A percentile compares a stretch with the other conserved stretches of the same genome.
Conservation (phyloP, 2,113 vertebrate species). For the Atherinomorus stipes region DNA sequence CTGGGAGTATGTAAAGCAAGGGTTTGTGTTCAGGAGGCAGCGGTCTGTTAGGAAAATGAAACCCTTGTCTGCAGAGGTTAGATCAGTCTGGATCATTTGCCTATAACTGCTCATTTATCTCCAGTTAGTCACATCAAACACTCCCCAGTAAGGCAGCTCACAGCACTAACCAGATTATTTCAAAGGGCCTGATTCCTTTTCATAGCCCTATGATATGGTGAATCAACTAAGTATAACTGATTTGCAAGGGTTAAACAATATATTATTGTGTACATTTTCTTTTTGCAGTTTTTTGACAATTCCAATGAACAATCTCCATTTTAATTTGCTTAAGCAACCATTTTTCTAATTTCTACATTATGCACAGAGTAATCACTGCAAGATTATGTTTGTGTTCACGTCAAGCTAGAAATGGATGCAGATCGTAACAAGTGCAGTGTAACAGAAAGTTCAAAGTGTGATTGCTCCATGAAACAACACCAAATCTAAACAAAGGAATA, state of each 20-base stretch:
- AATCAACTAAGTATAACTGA: not conserved
- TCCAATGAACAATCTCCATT: not conserved
- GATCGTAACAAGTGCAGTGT: not conserved
- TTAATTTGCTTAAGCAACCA: not conserved
- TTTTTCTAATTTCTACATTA: not conserved
- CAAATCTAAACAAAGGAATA: slow-evolving; percentile 32
- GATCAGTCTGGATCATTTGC: slow-evolving; percentile 68
- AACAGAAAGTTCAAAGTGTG: not conserved
- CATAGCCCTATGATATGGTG: not conserved
- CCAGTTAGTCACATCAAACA: slow-evolving; percentile 37
- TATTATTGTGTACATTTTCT: no score
- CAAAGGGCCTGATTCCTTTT: not conserved
- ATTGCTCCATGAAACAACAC: slow-evolving; percentile 7
- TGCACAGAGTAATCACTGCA: not conserved
- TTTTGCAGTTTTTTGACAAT: not conserved
- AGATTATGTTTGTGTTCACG: not conserved
- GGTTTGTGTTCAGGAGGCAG: slow-evolving; percentile 42
- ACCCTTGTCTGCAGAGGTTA: slow-evolving; percentile 30
- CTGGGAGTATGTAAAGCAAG: slow-evolving; percentile 41
- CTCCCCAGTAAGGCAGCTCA: slow-evolving; percentile 27
- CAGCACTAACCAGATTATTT: slow-evolving; percentile 3
- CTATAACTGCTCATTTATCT: slow-evolving; percentile 73
- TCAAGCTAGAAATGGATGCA: not conserved
- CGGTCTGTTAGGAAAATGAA: slow-evolving; percentile 73
- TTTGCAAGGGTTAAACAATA: no score